Evolutionary conservation across 2,113 vertebrate genomes (phyloP).

Genomic region (Anolis sagrei): DNA sequence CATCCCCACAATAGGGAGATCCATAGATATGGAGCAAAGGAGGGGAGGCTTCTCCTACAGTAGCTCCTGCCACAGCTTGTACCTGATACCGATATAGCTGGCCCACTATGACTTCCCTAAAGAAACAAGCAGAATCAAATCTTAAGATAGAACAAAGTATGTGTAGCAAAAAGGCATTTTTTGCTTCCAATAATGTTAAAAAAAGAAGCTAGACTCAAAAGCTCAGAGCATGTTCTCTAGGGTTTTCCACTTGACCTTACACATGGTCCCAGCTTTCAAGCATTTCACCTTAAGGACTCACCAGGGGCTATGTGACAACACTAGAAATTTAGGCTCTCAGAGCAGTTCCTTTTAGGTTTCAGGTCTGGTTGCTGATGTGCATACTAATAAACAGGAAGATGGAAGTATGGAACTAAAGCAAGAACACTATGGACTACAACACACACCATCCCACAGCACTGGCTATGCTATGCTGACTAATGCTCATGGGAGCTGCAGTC

Average conservation of each 20-base stretch:
- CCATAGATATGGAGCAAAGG: slow-evolving; percentile 83
- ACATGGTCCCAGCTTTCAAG: background rate
- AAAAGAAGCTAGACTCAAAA: background rate
- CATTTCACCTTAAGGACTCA: background rate
- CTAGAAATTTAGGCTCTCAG: no score
- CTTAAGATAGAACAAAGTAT: slow-evolving; percentile 1
- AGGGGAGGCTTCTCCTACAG: slow-evolving; percentile 85
- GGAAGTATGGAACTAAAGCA: background rate
- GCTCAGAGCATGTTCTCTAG: background rate
- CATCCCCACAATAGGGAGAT: slow-evolving; percentile 89
- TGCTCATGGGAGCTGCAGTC: background rate
- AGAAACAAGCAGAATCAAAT: slow-evolving; percentile 47
- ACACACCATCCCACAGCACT: background rate
- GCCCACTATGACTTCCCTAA: slow-evolving; percentile 84
- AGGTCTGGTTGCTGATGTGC: background rate
- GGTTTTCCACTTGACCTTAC: background rate
- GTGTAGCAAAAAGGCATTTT: no score
- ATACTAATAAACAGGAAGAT: background rate
- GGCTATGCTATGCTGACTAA: background rate
- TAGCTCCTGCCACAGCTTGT: slow-evolving; percentile 80
- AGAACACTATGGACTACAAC: background rate
- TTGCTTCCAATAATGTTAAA: background rate
- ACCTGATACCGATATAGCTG: slow-evolving; percentile 87
- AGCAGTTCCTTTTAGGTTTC: background rate
- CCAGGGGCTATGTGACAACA: background rate